These are phyloP conservation scores for Alaudala cheleensis DNA, from an alignment of 2,113 vertebrate genomes.

Conservation along the genomic window DNA sequence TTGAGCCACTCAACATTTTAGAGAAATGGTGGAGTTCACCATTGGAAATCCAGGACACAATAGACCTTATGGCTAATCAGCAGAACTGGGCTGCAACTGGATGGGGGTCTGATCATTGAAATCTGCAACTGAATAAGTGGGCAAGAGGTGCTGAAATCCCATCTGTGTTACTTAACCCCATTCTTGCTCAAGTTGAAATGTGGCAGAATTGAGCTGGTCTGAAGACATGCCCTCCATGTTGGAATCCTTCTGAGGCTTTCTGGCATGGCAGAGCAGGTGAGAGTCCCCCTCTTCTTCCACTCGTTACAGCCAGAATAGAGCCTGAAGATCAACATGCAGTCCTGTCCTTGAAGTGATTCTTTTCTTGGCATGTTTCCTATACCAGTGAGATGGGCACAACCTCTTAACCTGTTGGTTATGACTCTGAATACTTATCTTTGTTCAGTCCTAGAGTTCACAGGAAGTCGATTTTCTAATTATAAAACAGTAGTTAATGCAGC, in stretches of 20 bases:
- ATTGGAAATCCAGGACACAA: background rate
- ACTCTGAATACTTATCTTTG: conserved; percentile 39
- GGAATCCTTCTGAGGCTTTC: background rate
- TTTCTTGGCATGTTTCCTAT: background rate
- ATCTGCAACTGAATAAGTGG: background rate
- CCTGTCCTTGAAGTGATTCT: background rate
- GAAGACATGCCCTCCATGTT: background rate
- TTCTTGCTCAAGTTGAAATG: background rate
- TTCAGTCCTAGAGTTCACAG: conserved; percentile 24
- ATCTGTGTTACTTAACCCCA: background rate
- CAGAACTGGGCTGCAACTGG: background rate
- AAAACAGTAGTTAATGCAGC: conserved; percentile 71
- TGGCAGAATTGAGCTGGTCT: background rate
- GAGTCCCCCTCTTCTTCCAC: background rate
- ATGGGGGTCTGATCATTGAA: background rate
- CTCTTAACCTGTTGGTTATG: conserved; percentile 45
- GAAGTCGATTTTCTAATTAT: conserved; percentile 75
- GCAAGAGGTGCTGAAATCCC: background rate
- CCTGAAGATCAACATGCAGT: background rate
- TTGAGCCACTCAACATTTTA: background rate
- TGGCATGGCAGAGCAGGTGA: background rate
- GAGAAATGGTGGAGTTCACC: background rate
- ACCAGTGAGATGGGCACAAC: background rate
- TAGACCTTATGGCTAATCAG: background rate
- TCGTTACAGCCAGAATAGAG: background rate